Percentiles rank a stretch among this genome's conserved stretches.
Evolutionary conservation across 1,140 invertebrate species (phyloP).

Genomic region (Maniola jurtina): DNA sequence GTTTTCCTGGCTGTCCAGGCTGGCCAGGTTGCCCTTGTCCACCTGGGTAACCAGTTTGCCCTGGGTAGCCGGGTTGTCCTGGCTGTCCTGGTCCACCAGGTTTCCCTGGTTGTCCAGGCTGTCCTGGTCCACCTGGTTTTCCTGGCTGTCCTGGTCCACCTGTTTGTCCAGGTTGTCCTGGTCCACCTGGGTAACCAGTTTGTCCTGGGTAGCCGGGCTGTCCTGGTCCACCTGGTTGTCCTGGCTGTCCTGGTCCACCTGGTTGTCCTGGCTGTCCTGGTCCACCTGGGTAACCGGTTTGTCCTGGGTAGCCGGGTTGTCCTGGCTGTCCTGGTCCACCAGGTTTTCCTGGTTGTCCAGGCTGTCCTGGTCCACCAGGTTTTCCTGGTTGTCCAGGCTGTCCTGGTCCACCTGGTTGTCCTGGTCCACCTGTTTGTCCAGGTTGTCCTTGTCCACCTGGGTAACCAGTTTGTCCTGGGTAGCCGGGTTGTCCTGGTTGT

Average conservation of each 20-base stretch:
- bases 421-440: slow-evolving; percentile 32
- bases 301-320: slow-evolving; percentile 27
- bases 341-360: slow-evolving; percentile 27
- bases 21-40: slow-evolving; percentile 14
- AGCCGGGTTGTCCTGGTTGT: not conserved
- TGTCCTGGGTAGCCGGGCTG: slow-evolving; percentile 29
- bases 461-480: slow-evolving; percentile 13
- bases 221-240: too few species aligned
- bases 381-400: slow-evolving; percentile 29
- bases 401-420: slow-evolving; percentile 27
- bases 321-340: slow-evolving; percentile 30
- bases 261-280: slow-evolving; percentile 36
- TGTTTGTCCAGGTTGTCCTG: slow-evolving; percentile 28
- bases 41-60: not conserved
- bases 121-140: slow-evolving; percentile 14
- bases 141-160: slow-evolving; percentile 32
- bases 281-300: slow-evolving; percentile 26
- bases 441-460: slow-evolving; percentile 31
- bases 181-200: slow-evolving; percentile 25
- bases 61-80: slow-evolving; percentile 26
- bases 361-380: slow-evolving; percentile 24
- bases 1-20: slow-evolving; percentile 28
- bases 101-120: slow-evolving; percentile 30
- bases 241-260: slow-evolving; percentile 38
- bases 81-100: slow-evolving; percentile 27